Evolutionary conservation across 2,113 vertebrate genomes (phyloP).

Genomic region (Steatornis caripensis): DNA sequence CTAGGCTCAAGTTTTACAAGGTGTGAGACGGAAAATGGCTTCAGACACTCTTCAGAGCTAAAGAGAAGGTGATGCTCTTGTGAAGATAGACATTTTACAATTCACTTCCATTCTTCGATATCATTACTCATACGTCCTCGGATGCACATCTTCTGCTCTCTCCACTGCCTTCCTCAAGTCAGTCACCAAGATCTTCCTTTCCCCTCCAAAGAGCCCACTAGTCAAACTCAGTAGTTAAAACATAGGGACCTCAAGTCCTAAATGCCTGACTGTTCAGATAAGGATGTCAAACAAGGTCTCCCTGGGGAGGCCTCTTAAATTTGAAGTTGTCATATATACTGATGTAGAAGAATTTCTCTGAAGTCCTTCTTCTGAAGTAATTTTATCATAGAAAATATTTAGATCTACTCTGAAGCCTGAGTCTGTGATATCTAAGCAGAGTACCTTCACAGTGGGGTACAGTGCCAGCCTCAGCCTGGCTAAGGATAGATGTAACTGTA

Average conservation of each 20-base stretch:
- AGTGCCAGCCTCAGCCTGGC: neutral
- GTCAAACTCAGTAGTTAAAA: neutral
- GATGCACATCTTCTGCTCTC: neutral
- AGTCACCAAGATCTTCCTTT: neutral
- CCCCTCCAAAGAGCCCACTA: neutral
- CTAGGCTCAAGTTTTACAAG: neutral
- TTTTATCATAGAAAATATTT: neutral
- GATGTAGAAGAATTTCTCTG: neutral
- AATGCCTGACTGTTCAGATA: neutral
- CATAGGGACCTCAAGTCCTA: neutral
- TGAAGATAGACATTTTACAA: neutral
- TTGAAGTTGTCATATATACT: neutral
- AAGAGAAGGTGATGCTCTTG: neutral
- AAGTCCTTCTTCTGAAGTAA: neutral
- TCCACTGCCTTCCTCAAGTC: neutral
- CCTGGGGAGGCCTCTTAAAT: neutral
- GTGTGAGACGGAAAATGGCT: neutral
- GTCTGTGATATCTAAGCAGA: neutral
- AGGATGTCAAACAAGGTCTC: neutral
- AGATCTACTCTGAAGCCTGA: neutral
- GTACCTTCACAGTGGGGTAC: neutral
- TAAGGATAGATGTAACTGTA: neutral
- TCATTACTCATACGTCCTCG: neutral
- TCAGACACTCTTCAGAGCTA: neutral
- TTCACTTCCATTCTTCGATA: neutral